Percentiles rank a stretch among this genome's conserved stretches.
Evolutionary conservation across 2,113 vertebrate genomes (phyloP).

Genomic region (Delphinus delphis): DNA sequence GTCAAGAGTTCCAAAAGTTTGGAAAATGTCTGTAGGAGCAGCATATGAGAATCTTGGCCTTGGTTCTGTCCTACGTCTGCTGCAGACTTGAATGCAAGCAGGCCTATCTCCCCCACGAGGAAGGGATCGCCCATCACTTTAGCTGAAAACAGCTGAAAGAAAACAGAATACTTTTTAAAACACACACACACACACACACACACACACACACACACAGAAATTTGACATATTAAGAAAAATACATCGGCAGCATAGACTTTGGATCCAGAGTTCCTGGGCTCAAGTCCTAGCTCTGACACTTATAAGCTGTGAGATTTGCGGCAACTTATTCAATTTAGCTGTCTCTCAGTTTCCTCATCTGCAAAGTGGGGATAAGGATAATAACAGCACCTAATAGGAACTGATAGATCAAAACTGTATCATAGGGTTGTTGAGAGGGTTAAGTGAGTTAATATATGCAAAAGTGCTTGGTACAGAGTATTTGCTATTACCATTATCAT

Average conservation of each 20-base stretch:
- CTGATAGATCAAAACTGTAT: neutral
- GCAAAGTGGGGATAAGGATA: neutral
- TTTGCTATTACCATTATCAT: neutral
- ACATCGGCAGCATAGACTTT: neutral
- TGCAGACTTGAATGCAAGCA: constrained; percentile 52
- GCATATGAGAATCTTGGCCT: constrained; percentile 69
- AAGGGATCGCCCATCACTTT: constrained; percentile 74
- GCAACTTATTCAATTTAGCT: neutral
- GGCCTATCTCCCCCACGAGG: constrained; percentile 68
- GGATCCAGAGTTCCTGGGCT: neutral
- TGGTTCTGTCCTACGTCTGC: constrained; percentile 52
- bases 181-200: neutral
- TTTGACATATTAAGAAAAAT: neutral
- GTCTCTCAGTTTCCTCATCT: neutral
- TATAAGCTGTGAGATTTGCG: neutral
- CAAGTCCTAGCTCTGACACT: neutral
- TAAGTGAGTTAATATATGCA: neutral
- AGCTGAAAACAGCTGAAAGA: constrained; percentile 84
- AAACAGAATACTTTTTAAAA: constrained; percentile 2
- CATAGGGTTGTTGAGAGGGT: neutral
- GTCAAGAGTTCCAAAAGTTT: constrained; percentile 84
- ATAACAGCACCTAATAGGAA: neutral
- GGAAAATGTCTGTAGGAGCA: constrained; percentile 82
- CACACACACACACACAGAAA: neutral
- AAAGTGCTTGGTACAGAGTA: neutral